Evolutionary conservation across 2,888 invertebrate species (phyloP).

Genomic region (Ephialtes manifestator): DNA sequence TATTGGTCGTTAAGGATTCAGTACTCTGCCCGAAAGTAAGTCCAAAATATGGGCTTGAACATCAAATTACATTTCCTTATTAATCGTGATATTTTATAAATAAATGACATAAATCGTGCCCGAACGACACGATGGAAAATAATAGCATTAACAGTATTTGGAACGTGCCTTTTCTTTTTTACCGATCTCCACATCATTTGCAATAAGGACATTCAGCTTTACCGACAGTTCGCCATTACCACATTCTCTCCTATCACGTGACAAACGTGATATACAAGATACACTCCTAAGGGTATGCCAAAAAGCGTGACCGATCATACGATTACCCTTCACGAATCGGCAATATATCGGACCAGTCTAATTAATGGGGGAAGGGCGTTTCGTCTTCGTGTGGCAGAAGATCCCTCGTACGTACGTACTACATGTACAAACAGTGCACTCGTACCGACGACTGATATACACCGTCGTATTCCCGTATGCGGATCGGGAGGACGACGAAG

Average conservation of each 20-base stretch:
- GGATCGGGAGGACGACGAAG: slow-evolving; percentile 53
- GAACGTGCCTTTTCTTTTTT: too few species aligned
- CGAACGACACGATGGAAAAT: too few species aligned
- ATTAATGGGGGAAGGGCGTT: slow-evolving; percentile 78
- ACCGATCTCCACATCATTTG: too few species aligned
- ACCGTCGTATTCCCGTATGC: slow-evolving; percentile 59
- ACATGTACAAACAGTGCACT: slow-evolving; percentile 59
- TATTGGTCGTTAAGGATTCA: too few species aligned
- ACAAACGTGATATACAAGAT: background rate
- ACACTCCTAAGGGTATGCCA: slow-evolving; percentile 46
- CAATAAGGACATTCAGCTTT: too few species aligned
- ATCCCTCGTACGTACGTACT: slow-evolving; percentile 55
- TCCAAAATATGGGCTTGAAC: too few species aligned
- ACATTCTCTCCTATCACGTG: background rate
- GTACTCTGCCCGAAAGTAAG: too few species aligned
- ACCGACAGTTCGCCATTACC: too few species aligned
- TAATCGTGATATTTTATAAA: too few species aligned
- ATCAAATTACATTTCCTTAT: too few species aligned
- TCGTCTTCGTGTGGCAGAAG: slow-evolving; percentile 69
- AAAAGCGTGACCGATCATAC: slow-evolving; percentile 81
- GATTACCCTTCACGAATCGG: slow-evolving; percentile 73
- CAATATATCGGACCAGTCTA: slow-evolving; percentile 80
- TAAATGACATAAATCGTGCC: too few species aligned
- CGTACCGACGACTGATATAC: slow-evolving; percentile 54
- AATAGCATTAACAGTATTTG: too few species aligned